Conservation (phyloP, 2,797 vertebrate species). For the Syndactyla subalaris region DNA sequence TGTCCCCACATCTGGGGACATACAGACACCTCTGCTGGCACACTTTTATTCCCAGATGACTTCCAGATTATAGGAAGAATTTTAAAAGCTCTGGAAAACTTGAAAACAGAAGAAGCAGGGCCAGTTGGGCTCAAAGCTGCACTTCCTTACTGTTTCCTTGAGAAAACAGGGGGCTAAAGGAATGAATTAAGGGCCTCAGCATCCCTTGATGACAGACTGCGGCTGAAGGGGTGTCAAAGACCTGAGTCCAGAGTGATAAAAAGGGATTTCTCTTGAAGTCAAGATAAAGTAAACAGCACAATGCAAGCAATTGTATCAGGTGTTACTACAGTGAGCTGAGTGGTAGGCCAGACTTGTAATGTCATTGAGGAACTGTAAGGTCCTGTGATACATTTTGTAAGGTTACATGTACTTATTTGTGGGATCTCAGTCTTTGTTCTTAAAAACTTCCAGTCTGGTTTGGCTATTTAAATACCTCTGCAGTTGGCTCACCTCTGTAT, state of each 20-base stretch:
- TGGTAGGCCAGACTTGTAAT: not conserved
- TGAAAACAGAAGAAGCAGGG: not conserved
- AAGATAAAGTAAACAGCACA: not conserved
- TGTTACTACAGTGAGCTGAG: not conserved
- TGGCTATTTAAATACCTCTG: not conserved
- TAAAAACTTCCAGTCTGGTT: not conserved
- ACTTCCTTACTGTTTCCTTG: not conserved
- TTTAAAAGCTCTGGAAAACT: not conserved
- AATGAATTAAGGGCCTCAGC: not conserved
- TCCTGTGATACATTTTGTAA: not conserved
- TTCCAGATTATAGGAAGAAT: not conserved
- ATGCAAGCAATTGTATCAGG: not conserved
- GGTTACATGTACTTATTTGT: not conserved
- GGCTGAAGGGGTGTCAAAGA: not conserved
- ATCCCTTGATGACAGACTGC: accelerated
- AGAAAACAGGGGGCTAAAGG: not conserved
- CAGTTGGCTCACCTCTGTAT: not conserved
- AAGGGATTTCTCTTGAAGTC: not conserved
- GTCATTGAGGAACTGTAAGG: not conserved
- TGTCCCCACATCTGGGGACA: not conserved
- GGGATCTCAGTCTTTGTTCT: not conserved
- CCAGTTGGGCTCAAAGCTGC: not conserved
- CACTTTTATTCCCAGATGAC: not conserved
- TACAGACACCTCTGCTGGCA: not conserved
- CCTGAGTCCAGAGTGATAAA: not conserved